Conservation (phyloP, 2,888 invertebrate genomes). For the Drosophila barbarae region DNA sequence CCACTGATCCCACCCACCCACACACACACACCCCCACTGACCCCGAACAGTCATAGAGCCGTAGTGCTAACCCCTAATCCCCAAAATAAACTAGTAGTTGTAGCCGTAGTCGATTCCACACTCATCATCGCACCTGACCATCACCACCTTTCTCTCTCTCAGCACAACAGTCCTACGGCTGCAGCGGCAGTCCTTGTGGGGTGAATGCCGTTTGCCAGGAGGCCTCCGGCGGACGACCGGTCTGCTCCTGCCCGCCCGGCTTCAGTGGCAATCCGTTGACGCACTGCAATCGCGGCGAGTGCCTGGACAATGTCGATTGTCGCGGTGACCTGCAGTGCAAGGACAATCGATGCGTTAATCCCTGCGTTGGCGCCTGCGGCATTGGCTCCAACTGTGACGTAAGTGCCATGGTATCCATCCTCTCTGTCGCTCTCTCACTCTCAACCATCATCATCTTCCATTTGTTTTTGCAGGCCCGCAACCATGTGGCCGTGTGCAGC, state of each 20-base stretch:
- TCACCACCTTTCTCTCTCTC: constrained; percentile 18
- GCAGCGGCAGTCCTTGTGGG: constrained; percentile 84
- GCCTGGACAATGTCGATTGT: constrained; percentile 89
- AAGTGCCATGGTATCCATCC: constrained; percentile 2
- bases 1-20: constrained; percentile 2
- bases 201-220: constrained; percentile 85
- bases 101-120: not conserved
- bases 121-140: constrained; percentile 19
- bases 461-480: constrained; percentile 81
- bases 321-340: constrained; percentile 86
- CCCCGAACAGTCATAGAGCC: not conserved
- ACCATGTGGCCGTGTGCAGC: constrained; percentile 88
- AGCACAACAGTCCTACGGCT: constrained; percentile 77
- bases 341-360: constrained; percentile 88
- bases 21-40: not conserved
- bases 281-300: constrained; percentile 87
- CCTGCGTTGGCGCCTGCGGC: constrained; percentile 89
- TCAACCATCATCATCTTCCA: no score
- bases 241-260: constrained; percentile 89
- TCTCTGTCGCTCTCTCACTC: no score
- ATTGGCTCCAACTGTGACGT: constrained; percentile 88
- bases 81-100: not conserved
- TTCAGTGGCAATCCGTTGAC: constrained; percentile 89
- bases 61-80: constrained; percentile 5
- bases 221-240: constrained; percentile 85